Conservation (phyloP, 1,140 invertebrate species). For the Dinoponera quadriceps region DNA sequence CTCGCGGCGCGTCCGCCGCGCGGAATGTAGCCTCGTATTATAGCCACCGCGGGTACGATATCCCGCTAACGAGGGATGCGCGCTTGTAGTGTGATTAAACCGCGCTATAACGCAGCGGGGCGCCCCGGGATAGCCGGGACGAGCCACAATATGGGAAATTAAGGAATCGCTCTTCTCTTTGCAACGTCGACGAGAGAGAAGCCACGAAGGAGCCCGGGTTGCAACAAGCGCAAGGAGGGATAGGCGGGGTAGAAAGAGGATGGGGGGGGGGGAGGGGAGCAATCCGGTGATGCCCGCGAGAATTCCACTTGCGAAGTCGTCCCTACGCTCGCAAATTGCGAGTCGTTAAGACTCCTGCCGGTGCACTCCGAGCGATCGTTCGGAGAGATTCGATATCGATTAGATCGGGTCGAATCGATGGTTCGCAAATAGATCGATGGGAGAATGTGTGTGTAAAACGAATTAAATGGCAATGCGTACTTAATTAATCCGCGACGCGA, state of each 20-base stretch:
- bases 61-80: constrained; percentile 79
- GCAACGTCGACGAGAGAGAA: constrained; percentile 32
- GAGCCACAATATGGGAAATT: constrained; percentile 66
- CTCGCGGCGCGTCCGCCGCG: constrained; percentile 14
- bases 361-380: background rate
- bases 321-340: constrained; percentile 4
- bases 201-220: background rate
- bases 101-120: constrained; percentile 71
- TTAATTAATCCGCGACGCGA: background rate
- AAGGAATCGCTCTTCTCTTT: constrained; percentile 65
- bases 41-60: constrained; percentile 74
- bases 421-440: background rate
- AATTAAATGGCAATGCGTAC: background rate
- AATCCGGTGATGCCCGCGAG: background rate
- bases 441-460: background rate
- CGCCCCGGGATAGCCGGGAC: constrained; percentile 59
- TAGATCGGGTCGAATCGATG: background rate
- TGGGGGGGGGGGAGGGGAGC: too few relatives aligned
- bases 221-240: background rate
- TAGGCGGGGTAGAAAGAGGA: background rate
- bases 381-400: background rate
- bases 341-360: background rate
- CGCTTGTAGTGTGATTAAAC: constrained; percentile 80
- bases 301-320: constrained; percentile 18
- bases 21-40: constrained; percentile 77